Conservation (phyloP, 2,797 vertebrate species). For the Zenarchopterus dispar region DNA sequence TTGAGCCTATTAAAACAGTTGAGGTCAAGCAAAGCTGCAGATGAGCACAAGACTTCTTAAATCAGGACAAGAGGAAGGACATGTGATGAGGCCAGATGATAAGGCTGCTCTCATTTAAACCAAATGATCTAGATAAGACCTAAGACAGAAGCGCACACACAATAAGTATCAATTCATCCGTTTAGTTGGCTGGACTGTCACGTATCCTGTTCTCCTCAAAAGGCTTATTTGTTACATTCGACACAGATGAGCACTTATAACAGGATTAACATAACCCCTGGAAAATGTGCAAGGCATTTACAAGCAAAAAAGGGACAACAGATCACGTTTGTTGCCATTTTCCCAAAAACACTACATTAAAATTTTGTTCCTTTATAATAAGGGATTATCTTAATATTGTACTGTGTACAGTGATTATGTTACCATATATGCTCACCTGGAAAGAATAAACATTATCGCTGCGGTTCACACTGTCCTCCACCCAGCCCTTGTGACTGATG, state of each 20-base stretch:
- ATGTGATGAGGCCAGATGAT: conserved; percentile 74
- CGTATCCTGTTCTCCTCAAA: conserved; percentile 54
- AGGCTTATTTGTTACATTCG: conserved; percentile 54
- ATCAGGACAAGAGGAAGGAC: conserved; percentile 68
- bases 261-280: conserved; percentile 18
- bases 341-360: conserved; percentile 1
- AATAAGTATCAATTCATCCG: conserved; percentile 53
- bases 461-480: conserved; percentile 94
- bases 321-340: neutral
- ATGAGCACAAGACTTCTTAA: conserved; percentile 66
- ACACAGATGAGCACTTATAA: conserved; percentile 46
- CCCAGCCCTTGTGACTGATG: conserved; percentile 97
- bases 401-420: neutral
- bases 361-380: neutral
- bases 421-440: conserved; percentile 85
- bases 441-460: conserved; percentile 96
- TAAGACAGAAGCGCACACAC: conserved; percentile 44
- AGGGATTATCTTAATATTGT: neutral
- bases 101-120: conserved; percentile 57
- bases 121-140: conserved; percentile 59
- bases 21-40: conserved; percentile 47
- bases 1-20: conserved; percentile 42
- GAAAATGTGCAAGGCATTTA: conserved; percentile 10
- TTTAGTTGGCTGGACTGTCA: conserved; percentile 35
- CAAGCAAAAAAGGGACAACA: neutral